Evolutionary conservation across 1,140 invertebrate species (phyloP).

Genomic region (Andricus grossulariae): DNA sequence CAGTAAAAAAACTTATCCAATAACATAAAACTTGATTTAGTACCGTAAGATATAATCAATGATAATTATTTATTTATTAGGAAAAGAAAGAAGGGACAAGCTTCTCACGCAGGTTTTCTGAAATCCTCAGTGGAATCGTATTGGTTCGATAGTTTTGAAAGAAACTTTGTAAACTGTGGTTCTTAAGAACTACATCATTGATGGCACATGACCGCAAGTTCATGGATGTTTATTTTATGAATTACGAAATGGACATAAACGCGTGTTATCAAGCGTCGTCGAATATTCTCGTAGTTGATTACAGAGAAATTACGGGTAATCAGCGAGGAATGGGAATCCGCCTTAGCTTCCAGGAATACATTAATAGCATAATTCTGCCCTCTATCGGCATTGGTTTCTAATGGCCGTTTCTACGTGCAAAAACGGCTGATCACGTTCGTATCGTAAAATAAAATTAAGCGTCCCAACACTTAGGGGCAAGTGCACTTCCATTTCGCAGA

Average conservation of each 20-base stretch:
- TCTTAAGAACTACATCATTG: no score
- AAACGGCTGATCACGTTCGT: constrained; percentile 4
- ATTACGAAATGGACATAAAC: background rate
- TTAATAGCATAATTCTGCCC: constrained; percentile 28
- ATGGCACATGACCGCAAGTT: no score
- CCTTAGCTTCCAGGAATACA: constrained; percentile 4
- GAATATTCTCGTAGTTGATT: background rate
- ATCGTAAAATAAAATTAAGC: constrained; percentile 26
- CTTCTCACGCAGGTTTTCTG: no score
- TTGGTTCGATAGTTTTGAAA: no score
- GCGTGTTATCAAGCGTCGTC: background rate
- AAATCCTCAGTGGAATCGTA: no score
- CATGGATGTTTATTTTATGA: no score
- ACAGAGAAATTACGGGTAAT: constrained; percentile 6
- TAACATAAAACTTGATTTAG: no score
- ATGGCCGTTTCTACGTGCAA: constrained; percentile 13
- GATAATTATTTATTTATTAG: no score
- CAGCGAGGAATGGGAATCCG: constrained; percentile 4
- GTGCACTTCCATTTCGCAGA: constrained; percentile 7
- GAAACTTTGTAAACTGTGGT: no score
- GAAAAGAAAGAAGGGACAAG: no score
- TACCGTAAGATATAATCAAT: no score
- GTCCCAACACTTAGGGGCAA: constrained; percentile 15
- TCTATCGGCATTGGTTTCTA: constrained; percentile 19
- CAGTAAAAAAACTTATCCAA: no score